Evolutionary conservation across 2,113 vertebrate genomes (phyloP).

Genomic region (Chunga burmeisteri): DNA sequence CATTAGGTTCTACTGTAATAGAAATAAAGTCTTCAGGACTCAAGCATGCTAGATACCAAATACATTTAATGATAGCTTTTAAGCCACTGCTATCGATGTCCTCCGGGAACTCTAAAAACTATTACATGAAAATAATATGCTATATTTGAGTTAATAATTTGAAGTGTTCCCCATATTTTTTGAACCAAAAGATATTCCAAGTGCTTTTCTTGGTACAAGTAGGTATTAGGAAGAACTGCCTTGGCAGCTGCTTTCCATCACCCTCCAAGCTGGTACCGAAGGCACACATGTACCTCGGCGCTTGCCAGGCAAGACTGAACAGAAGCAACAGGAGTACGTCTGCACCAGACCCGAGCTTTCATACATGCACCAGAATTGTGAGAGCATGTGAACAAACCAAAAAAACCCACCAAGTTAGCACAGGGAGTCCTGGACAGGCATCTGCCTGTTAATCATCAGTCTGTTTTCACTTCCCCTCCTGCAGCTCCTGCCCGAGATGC

Average conservation of each 20-base stretch:
- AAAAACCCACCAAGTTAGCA: neutral
- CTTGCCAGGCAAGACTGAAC: neutral
- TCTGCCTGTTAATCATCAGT: neutral
- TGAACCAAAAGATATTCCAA: neutral
- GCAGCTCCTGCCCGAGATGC: neutral
- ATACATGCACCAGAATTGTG: fast-evolving
- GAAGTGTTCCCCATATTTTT: neutral
- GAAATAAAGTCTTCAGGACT: neutral
- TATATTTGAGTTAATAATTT: neutral
- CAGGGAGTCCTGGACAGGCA: neutral
- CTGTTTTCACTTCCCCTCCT: slow-evolving; percentile 36
- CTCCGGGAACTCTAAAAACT: neutral
- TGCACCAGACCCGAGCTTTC: neutral
- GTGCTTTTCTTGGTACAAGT: neutral
- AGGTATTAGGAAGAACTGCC: neutral
- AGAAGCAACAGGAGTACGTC: neutral
- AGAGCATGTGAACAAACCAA: neutral
- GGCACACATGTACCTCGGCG: fast-evolving
- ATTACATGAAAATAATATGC: neutral
- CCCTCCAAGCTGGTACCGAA: neutral
- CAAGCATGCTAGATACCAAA: neutral
- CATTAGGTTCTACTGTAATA: neutral
- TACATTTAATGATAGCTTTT: neutral
- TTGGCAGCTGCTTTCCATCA: neutral
- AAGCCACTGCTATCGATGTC: neutral